These are phyloP conservation scores for Drosophila anomalata DNA, from an alignment of 2,888 invertebrate genomes.

Conservation along the genomic window DNA sequence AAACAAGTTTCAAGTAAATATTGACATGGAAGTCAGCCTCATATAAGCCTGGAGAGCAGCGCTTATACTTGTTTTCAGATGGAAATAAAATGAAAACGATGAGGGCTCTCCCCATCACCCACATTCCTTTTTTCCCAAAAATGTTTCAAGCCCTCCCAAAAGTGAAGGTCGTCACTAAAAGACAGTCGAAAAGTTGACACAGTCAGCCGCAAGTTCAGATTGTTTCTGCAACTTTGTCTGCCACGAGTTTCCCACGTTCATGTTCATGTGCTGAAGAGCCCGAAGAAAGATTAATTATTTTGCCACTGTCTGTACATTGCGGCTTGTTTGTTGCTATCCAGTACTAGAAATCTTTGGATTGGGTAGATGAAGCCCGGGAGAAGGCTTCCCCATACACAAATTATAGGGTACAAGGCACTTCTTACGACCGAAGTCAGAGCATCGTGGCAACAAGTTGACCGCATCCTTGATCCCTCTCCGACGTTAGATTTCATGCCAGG, in stretches of 20 bases:
- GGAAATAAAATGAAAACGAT: constrained; percentile 24
- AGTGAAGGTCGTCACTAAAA: constrained; percentile 22
- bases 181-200: constrained; percentile 35
- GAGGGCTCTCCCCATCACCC: background rate
- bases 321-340: constrained; percentile 6
- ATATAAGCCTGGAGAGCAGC: constrained; percentile 16
- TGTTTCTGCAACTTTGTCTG: constrained; percentile 17
- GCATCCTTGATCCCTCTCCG: background rate
- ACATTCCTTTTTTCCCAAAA: background rate
- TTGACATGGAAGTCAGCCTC: constrained; percentile 53
- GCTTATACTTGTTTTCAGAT: constrained; percentile 11
- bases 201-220: constrained; percentile 36
- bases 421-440: background rate
- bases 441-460: constrained; percentile 43
- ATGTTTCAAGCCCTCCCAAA: background rate
- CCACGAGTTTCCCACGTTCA: constrained; percentile 7
- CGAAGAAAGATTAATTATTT: constrained; percentile 65
- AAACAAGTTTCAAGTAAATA: constrained; percentile 66
- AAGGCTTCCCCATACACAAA: background rate
- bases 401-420: background rate
- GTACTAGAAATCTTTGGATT: background rate
- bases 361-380: background rate
- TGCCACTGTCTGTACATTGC: constrained; percentile 20
- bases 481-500: background rate
- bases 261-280: constrained; percentile 35